Conservation (phyloP, 2,113 vertebrate genomes). For the Crocuta crocuta region DNA sequence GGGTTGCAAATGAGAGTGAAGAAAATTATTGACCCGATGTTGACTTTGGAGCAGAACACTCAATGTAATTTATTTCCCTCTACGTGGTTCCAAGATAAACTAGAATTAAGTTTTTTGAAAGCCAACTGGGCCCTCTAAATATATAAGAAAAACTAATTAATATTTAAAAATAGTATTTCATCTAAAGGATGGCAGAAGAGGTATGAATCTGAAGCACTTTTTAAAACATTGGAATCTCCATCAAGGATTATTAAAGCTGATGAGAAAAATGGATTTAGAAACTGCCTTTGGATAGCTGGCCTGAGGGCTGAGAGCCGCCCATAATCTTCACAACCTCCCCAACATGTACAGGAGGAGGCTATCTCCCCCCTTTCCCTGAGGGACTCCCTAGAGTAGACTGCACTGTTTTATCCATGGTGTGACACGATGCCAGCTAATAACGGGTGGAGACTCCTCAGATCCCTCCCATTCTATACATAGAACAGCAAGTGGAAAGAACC, state of each 20-base stretch:
- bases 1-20: conserved; percentile 36
- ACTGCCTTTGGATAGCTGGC: conserved; percentile 14
- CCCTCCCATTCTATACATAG: background rate
- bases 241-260: conserved; percentile 33
- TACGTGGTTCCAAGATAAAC: background rate
- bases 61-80: background rate
- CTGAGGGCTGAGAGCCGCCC: background rate
- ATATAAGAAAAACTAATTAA: background rate
- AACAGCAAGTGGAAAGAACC: background rate
- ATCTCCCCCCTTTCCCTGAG: background rate
- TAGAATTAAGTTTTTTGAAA: conserved; percentile 4
- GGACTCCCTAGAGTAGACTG: background rate
- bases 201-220: background rate
- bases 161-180: conserved; percentile 7
- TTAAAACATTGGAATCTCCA: background rate
- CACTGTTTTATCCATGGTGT: background rate
- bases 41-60: conserved; percentile 42
- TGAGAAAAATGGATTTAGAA: conserved; percentile 29
- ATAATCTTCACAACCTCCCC: background rate
- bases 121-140: background rate
- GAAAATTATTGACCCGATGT: conserved; percentile 50
- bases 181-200: conserved; percentile 17
- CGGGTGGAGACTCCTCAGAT: background rate
- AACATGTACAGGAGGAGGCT: background rate
- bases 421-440: background rate